Base-by-base conservation (phyloP, 2,113 vertebrate genomes). In the Saimiri boliviensis region DNA sequence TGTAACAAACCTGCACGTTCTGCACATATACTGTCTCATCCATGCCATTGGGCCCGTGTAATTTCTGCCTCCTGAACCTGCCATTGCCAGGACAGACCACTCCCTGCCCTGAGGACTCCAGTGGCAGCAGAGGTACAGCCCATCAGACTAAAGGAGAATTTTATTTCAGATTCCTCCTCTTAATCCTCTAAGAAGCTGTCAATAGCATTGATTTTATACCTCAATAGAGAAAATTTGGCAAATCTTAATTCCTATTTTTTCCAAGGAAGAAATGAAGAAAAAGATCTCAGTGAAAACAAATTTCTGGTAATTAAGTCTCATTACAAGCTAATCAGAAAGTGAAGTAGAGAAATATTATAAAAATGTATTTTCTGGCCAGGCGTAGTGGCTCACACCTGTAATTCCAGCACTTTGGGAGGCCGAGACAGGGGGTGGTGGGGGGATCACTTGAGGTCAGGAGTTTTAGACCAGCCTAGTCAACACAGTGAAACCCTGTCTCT, bases 271-370 rank as follows among this genome's bases (percentile, higher is more conserved):
- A 74, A 19, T 17, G 5, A 21, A 21, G 66, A 32, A 94, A 96
- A 73, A 76, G 6, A 66, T 37, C 16, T 94, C 45, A 47, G 49
- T 86, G 80, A 80, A 96, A 85, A 73, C 27, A 89, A 83, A 63
- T 71, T 91, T 20, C 19, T 9, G n/a, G 9, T 47, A 73, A 92
- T 94, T 92, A 73, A 95, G 85, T 90, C 30, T 94, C 37, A 94
- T 86, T 79, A 32, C 49, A 91, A 58, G 30, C 16, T 68, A 71
- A 74, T 9, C 23, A 42, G 70, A 88, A 85, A 83, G 42, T 54
- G 5, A 88, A 94, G 83, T 45, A 27, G 11, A 2, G 81, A 88
- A 54, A 42, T 19, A 82, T 9, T 66, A 35, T 35, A 54, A 68
- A 25, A 68, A 68, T 35, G 54, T 92, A n/a, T 42, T 85, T 77